A percentile compares a stretch with the other conserved stretches of the same genome.
phyloP scores from a whole-genome alignment of 2,888 invertebrate species.

The Synanthedon formicaeformis region DNA sequence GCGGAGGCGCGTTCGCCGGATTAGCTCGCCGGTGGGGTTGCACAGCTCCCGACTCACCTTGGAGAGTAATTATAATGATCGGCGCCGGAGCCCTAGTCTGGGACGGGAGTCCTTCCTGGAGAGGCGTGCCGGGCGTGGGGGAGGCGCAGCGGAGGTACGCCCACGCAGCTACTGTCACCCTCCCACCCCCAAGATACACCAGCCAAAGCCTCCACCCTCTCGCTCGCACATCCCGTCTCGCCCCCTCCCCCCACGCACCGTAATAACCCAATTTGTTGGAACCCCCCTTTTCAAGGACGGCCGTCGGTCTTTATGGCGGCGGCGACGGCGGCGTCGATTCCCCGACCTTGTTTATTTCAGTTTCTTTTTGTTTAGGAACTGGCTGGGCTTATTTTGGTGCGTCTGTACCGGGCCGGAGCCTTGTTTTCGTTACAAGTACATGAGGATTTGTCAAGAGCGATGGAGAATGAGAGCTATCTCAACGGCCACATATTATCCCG shows the following conservation, averaged over 20 bases:
- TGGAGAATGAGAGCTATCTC: conserved; percentile 3
- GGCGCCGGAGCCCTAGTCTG: conserved; percentile 63
- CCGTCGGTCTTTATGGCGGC: conserved; percentile 70
- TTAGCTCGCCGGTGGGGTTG: conserved; percentile 51
- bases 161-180: conserved; percentile 44
- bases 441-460: conserved; percentile 27
- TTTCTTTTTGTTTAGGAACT: conserved; percentile 70
- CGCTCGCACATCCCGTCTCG: conserved; percentile 46
- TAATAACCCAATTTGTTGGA: conserved; percentile 73
- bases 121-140: conserved; percentile 59
- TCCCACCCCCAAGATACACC: conserved; percentile 18
- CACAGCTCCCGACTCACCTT: conserved; percentile 60
- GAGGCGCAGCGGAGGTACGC: conserved; percentile 62
- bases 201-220: conserved; percentile 20
- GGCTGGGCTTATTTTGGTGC: conserved; percentile 63
- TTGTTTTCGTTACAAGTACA: conserved; percentile 40
- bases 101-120: conserved; percentile 58
- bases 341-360: conserved; percentile 71
- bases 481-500: conserved; percentile 19
- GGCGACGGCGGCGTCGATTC: conserved; percentile 69
- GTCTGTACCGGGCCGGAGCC: conserved; percentile 44
- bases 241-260: conserved; percentile 57
- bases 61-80: conserved; percentile 71
- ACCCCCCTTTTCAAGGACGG: conserved; percentile 71
- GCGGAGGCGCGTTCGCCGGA: conserved; percentile 47